These are phyloP conservation scores for Diplolepis rosae DNA, from an alignment of 2,888 invertebrate genomes.

Conservation along the genomic window DNA sequence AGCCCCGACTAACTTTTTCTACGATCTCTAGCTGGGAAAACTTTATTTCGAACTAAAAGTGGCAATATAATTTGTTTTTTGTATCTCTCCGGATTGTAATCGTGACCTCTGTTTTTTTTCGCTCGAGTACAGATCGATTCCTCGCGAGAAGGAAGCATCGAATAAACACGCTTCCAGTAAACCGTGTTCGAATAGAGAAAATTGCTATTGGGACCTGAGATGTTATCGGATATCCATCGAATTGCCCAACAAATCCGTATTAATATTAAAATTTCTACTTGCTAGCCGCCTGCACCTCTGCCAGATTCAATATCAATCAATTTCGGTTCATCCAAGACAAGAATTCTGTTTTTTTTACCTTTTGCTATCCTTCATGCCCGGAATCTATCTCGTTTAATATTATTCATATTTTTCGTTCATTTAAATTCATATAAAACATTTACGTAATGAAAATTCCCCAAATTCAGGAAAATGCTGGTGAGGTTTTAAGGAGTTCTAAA, in stretches of 20 bases:
- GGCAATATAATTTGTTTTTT: not conserved
- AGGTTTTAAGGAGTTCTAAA: no score
- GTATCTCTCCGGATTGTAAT: not conserved
- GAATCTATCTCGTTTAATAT: no score
- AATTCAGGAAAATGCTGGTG: no score
- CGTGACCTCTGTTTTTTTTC: not conserved
- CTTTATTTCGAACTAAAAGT: not conserved
- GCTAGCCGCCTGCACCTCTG: not conserved
- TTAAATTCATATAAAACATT: no score
- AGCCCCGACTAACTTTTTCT: not conserved
- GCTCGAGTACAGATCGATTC: conserved; percentile 2
- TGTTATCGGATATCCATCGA: conserved; percentile 28
- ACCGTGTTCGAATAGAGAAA: conserved; percentile 24
- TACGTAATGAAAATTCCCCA: no score
- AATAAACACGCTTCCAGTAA: conserved; percentile 1
- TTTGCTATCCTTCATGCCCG: not conserved
- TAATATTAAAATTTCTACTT: conserved; percentile 31
- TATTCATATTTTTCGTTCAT: no score
- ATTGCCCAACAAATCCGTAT: conserved; percentile 29
- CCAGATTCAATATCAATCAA: conserved; percentile 22
- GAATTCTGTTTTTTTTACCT: not conserved
- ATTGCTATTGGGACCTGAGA: conserved; percentile 29
- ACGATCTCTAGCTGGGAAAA: not conserved
- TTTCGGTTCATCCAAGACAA: not conserved
- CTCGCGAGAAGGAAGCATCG: not conserved